Percentiles rank a stretch among this genome's conserved stretches.
These are phyloP conservation scores for Vanessa cardui DNA, from an alignment of 2,888 invertebrate species.

Conservation along the genomic window DNA sequence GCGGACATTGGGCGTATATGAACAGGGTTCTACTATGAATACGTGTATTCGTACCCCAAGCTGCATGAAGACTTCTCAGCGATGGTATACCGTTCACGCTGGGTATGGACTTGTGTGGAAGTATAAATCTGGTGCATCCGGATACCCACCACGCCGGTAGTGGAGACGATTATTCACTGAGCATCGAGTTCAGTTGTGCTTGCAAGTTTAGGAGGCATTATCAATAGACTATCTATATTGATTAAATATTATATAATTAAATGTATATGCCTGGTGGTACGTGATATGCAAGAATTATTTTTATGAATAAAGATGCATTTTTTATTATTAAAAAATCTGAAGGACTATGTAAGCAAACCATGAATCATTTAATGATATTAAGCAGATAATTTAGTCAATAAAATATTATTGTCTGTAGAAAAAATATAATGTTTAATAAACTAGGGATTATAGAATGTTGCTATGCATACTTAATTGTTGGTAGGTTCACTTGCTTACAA, in stretches of 20 bases:
- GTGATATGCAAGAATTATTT: too few relatives aligned
- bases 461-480: too few relatives aligned
- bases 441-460: too few relatives aligned
- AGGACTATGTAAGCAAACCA: too few relatives aligned
- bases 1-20: constrained; percentile 76
- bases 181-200: constrained; percentile 83
- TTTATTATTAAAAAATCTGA: too few relatives aligned
- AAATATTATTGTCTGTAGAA: too few relatives aligned
- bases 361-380: too few relatives aligned
- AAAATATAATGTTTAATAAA: too few relatives aligned
- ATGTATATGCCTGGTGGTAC: too few relatives aligned
- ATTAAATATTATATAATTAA: not conserved
- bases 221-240: constrained; percentile 54
- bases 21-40: constrained; percentile 71
- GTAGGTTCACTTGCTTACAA: too few relatives aligned
- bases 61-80: not conserved
- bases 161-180: constrained; percentile 82
- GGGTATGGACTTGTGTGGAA: constrained; percentile 52
- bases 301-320: too few relatives aligned
- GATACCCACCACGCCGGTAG: constrained; percentile 79
- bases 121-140: constrained; percentile 81
- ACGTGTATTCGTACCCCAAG: constrained; percentile 45
- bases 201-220: constrained; percentile 78
- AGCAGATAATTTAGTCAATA: too few relatives aligned
- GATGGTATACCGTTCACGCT: constrained; percentile 35